Conservation (phyloP, 1,140 invertebrate species). For the Orchesella cincta region DNA sequence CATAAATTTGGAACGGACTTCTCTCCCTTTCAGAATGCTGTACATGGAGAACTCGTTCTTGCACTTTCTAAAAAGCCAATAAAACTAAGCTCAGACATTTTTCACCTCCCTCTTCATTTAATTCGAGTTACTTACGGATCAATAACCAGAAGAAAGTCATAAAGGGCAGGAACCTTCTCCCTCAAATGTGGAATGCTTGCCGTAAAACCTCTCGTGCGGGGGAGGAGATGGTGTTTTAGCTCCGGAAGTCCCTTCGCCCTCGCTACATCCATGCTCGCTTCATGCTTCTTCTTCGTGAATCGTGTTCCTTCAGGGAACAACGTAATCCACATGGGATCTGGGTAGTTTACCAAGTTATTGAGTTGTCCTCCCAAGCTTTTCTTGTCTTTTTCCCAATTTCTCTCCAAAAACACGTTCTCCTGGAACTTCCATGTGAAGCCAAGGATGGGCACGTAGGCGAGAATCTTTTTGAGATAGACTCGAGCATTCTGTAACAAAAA, state of each 20-base stretch:
- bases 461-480: slow-evolving; percentile 50
- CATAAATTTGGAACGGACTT: slow-evolving; percentile 73
- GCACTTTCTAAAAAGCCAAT: not conserved
- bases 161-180: slow-evolving; percentile 75
- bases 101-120: not conserved
- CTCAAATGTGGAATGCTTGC: slow-evolving; percentile 71
- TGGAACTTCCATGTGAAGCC: slow-evolving; percentile 95
- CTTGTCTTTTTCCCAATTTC: slow-evolving; percentile 85
- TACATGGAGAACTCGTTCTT: not conserved
- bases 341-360: not conserved
- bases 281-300: slow-evolving; percentile 83
- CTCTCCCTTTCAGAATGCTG: slow-evolving; percentile 71
- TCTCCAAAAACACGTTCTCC: slow-evolving; percentile 88
- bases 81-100: not conserved
- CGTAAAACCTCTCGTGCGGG: slow-evolving; percentile 85
- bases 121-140: not conserved
- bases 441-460: slow-evolving; percentile 87
- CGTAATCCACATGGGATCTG: not conserved
- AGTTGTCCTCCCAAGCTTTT: not conserved
- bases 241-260: slow-evolving; percentile 78
- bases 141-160: slow-evolving; percentile 80
- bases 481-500: not conserved
- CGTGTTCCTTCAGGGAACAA: slow-evolving; percentile 92
- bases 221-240: slow-evolving; percentile 85
- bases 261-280: slow-evolving; percentile 83